Conservation (phyloP, 2,113 vertebrate genomes). For the Peucedramus taeniatus region DNA sequence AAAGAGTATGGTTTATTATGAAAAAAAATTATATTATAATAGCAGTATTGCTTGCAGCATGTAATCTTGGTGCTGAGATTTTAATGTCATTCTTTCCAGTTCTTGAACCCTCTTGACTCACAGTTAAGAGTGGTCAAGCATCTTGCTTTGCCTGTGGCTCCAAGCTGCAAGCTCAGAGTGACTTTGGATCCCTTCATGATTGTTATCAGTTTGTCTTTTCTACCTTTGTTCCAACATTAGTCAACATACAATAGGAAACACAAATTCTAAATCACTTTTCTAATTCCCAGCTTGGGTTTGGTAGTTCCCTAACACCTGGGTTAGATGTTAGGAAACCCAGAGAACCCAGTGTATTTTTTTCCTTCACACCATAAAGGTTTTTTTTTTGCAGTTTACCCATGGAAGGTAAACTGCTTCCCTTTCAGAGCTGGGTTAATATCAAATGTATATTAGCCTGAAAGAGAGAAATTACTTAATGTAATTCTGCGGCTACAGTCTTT, state of each 20-base stretch:
- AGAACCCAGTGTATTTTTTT: not conserved
- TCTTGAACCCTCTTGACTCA: not conserved
- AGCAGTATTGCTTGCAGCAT: not conserved
- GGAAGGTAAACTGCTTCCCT: not conserved
- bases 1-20: not conserved
- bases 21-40: not conserved
- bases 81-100: not conserved
- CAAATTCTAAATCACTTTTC: not conserved
- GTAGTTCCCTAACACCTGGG: not conserved
- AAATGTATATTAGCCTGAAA: conserved; percentile 35
- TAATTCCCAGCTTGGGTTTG: not conserved
- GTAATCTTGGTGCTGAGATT: not conserved
- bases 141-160: not conserved
- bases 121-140: not conserved
- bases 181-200: not conserved
- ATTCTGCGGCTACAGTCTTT: conserved; percentile 5
- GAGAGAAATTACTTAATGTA: conserved; percentile 37
- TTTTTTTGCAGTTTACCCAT: not conserved
- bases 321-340: not conserved
- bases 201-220: not conserved
- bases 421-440: conserved; percentile 17
- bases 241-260: not conserved
- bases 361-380: not conserved
- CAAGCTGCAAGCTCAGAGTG: not conserved
- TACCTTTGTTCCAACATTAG: not conserved